These are phyloP conservation scores for Autographa gamma DNA, from an alignment of 2,888 invertebrate genomes.

Conservation along the genomic window DNA sequence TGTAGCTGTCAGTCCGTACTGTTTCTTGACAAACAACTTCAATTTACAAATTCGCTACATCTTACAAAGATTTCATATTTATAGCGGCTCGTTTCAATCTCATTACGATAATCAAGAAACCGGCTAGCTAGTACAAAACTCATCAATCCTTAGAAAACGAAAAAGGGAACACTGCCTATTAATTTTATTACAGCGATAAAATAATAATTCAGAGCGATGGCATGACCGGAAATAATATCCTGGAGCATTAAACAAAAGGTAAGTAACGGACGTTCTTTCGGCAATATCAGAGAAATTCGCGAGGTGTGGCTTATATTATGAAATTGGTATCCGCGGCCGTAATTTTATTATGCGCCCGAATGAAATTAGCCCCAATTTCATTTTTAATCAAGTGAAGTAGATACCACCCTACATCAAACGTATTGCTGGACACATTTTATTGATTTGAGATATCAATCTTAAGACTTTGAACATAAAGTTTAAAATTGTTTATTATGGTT, in stretches of 20 bases:
- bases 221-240: constrained; percentile 86
- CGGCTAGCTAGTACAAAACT: constrained; percentile 45
- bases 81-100: constrained; percentile 36
- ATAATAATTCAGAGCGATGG: constrained; percentile 81
- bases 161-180: constrained; percentile 61
- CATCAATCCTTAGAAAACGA: constrained; percentile 53
- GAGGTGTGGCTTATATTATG: constrained; percentile 78
- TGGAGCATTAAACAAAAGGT: constrained; percentile 79
- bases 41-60: constrained; percentile 19
- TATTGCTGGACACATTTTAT: constrained; percentile 19
- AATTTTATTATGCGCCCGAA: constrained; percentile 73
- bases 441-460: constrained; percentile 14
- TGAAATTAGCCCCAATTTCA: constrained; percentile 76
- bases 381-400: constrained; percentile 78
- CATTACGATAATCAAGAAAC: constrained; percentile 52
- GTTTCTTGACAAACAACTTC: constrained; percentile 16
- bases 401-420: constrained; percentile 36
- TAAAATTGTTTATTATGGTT: not conserved
- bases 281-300: constrained; percentile 81
- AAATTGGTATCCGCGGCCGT: constrained; percentile 69
- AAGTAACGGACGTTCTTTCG: constrained; percentile 81
- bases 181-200: constrained; percentile 81
- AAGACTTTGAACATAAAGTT: constrained; percentile 2
- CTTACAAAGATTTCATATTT: constrained; percentile 33
- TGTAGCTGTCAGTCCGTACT: not conserved